A percentile compares a stretch with the other conserved stretches of the same genome.
These are phyloP conservation scores for Limnephilus auricula DNA, from an alignment of 2,888 invertebrate species.

Conservation along the genomic window DNA sequence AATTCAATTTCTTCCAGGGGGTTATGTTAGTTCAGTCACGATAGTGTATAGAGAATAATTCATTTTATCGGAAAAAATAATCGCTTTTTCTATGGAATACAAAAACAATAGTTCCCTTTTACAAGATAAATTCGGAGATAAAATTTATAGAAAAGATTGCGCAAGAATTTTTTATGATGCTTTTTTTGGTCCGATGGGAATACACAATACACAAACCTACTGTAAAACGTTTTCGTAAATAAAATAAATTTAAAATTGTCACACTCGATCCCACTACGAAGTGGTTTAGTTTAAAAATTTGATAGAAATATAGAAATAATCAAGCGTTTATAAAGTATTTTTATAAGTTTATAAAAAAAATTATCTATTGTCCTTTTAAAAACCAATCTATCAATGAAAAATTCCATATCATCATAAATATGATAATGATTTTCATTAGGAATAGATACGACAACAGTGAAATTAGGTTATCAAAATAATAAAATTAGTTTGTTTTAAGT, in stretches of 20 bases:
- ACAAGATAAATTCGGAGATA: background rate
- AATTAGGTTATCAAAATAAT: too few species aligned
- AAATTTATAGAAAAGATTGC: background rate
- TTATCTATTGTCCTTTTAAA: too few species aligned
- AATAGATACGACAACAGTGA: too few species aligned
- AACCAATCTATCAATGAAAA: too few species aligned
- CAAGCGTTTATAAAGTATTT: too few species aligned
- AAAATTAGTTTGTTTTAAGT: too few species aligned
- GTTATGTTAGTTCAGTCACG: conserved; percentile 29
- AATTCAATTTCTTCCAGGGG: conserved; percentile 38
- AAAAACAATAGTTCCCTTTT: background rate
- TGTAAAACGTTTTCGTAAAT: background rate
- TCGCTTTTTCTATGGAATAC: conserved; percentile 21
- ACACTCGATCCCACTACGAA: too few species aligned
- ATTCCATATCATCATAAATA: too few species aligned
- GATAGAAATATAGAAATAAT: too few species aligned
- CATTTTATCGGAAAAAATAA: conserved; percentile 45
- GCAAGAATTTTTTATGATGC: background rate
- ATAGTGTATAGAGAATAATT: conserved; percentile 42
- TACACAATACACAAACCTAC: background rate
- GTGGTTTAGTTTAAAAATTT: too few species aligned
- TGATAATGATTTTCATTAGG: too few species aligned
- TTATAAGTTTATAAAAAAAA: too few species aligned
- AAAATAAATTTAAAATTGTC: background rate
- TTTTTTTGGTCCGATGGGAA: background rate